These are phyloP conservation scores for Habrosyne pyritoides DNA, from an alignment of 2,888 invertebrate species.

Conservation along the genomic window DNA sequence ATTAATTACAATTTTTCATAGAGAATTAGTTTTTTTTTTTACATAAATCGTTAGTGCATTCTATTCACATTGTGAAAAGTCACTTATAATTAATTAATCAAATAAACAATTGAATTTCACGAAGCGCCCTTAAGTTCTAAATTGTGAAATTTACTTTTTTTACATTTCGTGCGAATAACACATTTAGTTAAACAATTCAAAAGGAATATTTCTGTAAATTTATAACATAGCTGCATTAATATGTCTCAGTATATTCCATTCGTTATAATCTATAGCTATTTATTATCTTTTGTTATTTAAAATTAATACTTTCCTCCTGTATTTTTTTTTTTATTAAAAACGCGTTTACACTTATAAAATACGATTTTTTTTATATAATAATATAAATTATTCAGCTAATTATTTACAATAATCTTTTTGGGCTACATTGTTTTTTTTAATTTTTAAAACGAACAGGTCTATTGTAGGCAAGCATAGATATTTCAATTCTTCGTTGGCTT, in stretches of 20 bases:
- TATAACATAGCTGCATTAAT: constrained; percentile 1
- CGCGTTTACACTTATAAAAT: constrained; percentile 64
- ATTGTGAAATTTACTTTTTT: constrained; percentile 62
- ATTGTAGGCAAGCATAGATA: constrained; percentile 73
- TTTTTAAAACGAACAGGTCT: constrained; percentile 50
- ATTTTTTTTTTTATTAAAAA: constrained; percentile 49
- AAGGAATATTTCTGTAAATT: constrained; percentile 26
- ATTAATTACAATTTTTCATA: constrained; percentile 64
- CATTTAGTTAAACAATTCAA: constrained; percentile 26
- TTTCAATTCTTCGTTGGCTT: constrained; percentile 46
- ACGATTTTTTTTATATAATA: constrained; percentile 41
- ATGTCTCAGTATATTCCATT: constrained; percentile 17
- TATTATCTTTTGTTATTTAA: constrained; percentile 72
- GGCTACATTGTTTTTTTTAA: constrained; percentile 61
- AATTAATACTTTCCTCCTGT: constrained; percentile 73
- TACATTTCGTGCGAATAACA: constrained; percentile 57
- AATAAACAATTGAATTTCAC: constrained; percentile 42
- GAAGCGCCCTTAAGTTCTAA: constrained; percentile 48
- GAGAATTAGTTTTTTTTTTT: constrained; percentile 58
- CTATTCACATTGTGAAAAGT: constrained; percentile 74
- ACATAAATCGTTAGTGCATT: constrained; percentile 69
- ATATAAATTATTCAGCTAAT: constrained; percentile 69
- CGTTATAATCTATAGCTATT: constrained; percentile 63
- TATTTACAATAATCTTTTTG: constrained; percentile 79
- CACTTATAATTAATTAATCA: constrained; percentile 50